Conservation (phyloP, 1,140 invertebrate genomes). For the Lepidurus couesii region DNA sequence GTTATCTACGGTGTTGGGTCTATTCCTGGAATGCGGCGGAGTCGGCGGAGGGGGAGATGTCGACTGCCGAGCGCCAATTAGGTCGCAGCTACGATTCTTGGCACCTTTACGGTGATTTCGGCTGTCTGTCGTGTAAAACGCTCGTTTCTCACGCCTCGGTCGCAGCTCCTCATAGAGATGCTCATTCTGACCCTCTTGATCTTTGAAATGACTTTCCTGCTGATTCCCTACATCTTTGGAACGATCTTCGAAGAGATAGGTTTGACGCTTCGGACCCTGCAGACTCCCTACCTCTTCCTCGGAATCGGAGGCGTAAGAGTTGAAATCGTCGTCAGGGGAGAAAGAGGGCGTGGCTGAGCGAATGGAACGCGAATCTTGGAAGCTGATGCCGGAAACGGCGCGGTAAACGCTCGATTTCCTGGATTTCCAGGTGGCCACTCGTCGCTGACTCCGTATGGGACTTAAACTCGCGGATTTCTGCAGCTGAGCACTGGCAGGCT, state of each 20-base stretch:
- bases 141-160: not conserved
- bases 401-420: conserved; percentile 33
- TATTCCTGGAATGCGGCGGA: not conserved
- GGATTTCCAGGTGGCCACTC: not conserved
- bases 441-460: not conserved
- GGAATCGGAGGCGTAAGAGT: too few relatives aligned
- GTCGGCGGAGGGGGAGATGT: not conserved
- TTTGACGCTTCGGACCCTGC: too few relatives aligned
- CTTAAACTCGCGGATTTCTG: not conserved
- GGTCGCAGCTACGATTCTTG: not conserved
- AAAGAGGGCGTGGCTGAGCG: conserved; percentile 15
- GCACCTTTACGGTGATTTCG: not conserved
- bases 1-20: not conserved
- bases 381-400: conserved; percentile 35
- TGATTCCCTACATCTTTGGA: too few relatives aligned
- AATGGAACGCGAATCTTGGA: conserved; percentile 32
- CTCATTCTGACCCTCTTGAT: not conserved
- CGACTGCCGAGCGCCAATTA: not conserved
- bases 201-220: too few relatives aligned
- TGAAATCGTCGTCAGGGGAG: not conserved
- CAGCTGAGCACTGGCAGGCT: not conserved
- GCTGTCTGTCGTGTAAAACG: not conserved
- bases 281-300: too few relatives aligned
- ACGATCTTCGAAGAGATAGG: too few relatives aligned
- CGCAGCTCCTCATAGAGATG: conserved; percentile 6